These are phyloP conservation scores for Haliclona indistincta DNA, from an alignment of 37 sponge, comb jelly and placozoan species.

Conservation along the genomic window DNA sequence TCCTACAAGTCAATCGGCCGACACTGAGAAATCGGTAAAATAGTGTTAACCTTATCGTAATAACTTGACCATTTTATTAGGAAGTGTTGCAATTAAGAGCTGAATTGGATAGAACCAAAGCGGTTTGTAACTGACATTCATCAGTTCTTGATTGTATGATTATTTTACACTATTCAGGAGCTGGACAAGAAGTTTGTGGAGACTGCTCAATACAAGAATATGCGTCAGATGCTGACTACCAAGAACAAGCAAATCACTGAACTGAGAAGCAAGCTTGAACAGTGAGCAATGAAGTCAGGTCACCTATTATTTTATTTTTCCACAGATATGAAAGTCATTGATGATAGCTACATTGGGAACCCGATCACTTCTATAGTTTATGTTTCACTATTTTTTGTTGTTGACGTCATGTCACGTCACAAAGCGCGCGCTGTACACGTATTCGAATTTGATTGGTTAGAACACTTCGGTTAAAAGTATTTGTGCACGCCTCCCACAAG, in stretches of 20 bases:
- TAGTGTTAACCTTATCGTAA: not conserved
- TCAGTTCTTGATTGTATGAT: not conserved
- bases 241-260: conserved; percentile 91
- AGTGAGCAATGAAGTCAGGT: too few species aligned
- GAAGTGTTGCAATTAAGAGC: conserved; percentile 69
- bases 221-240: conserved; percentile 83
- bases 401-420: too few species aligned
- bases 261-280: conserved; percentile 65
- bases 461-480: too few species aligned
- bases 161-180: conserved; percentile 44
- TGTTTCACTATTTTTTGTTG: too few species aligned
- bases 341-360: too few species aligned
- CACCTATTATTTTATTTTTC: too few species aligned
- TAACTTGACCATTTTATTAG: conserved; percentile 1
- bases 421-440: too few species aligned
- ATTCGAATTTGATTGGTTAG: too few species aligned
- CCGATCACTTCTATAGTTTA: too few species aligned
- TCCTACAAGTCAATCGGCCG: not conserved
- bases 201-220: conserved; percentile 84
- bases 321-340: too few species aligned
- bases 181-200: conserved; percentile 86
- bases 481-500: too few species aligned
- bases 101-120: conserved; percentile 71
- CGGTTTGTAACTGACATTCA: conserved; percentile 19
- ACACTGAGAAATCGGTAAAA: not conserved